phyloP scores from a whole-genome alignment of 2,113 vertebrate species.

The Verasper variegatus region DNA sequence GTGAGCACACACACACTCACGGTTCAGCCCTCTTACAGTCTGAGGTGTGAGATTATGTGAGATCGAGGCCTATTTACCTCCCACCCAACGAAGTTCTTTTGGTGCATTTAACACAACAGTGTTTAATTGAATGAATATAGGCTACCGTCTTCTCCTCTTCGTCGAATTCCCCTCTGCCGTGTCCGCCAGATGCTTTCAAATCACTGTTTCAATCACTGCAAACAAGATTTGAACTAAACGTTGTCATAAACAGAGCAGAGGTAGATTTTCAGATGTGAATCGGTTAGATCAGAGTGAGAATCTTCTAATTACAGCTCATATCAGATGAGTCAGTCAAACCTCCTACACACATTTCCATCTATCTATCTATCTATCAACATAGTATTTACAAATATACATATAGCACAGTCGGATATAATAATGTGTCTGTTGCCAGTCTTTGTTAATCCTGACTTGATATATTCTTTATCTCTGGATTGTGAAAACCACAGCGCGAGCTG shows the following conservation, averaged over 20 bases:
- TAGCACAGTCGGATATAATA: too few species aligned
- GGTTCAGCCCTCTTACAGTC: constrained; percentile 58
- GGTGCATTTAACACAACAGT: constrained; percentile 7
- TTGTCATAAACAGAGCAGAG: constrained; percentile 2
- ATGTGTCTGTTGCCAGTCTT: neutral
- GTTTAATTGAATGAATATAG: neutral
- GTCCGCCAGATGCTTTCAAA: too few species aligned
- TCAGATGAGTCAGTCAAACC: constrained; percentile 55
- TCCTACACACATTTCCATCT: constrained; percentile 32
- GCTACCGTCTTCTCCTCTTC: too few species aligned
- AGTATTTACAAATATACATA: too few species aligned
- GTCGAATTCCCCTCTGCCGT: too few species aligned
- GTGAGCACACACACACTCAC: constrained; percentile 21
- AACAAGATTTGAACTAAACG: too few species aligned
- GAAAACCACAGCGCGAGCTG: too few species aligned
- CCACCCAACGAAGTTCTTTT: constrained; percentile 50
- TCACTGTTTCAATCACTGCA: too few species aligned
- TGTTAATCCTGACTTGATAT: neutral
- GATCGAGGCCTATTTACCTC: constrained; percentile 55
- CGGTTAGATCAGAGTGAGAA: neutral
- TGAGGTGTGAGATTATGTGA: constrained; percentile 69
- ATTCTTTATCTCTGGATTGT: too few species aligned
- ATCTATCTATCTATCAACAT: neutral
- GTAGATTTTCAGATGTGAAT: constrained; percentile 3
- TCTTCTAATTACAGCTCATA: constrained; percentile 44